Evolutionary conservation across 2,888 invertebrate species (phyloP).

Genomic region (Arge pagana): DNA sequence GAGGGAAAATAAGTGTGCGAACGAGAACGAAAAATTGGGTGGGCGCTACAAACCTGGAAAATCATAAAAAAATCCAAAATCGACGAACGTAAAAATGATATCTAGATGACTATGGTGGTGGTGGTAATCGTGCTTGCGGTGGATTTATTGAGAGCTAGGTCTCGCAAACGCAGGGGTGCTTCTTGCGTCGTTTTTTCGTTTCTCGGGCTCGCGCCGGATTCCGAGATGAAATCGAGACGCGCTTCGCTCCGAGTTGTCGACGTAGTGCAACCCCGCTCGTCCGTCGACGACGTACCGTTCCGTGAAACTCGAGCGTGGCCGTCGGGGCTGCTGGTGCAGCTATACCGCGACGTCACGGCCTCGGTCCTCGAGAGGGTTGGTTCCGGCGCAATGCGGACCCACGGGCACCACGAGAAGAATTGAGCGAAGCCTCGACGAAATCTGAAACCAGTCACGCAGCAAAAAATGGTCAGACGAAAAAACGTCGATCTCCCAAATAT

Average conservation of each 20-base stretch:
- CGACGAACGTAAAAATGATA: constrained; percentile 17
- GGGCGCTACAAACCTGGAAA: constrained; percentile 17
- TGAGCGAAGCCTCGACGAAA: constrained; percentile 92
- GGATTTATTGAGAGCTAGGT: constrained; percentile 17
- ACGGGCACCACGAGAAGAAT: constrained; percentile 88
- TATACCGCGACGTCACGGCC: constrained; percentile 76
- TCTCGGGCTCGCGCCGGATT: constrained; percentile 10
- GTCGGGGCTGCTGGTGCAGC: constrained; percentile 79
- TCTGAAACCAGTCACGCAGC: constrained; percentile 67
- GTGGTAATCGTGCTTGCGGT: not conserved
- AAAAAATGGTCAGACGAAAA: too few species aligned
- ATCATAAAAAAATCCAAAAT: constrained; percentile 18
- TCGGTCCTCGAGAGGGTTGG: constrained; percentile 71
- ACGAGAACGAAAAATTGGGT: too few species aligned
- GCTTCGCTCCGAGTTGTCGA: constrained; percentile 42
- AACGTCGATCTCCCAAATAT: too few species aligned
- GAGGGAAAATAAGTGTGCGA: not conserved
- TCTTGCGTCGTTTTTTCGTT: constrained; percentile 7
- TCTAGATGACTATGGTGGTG: constrained; percentile 3
- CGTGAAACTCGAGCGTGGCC: constrained; percentile 69
- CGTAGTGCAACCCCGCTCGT: constrained; percentile 42
- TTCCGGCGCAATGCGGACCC: constrained; percentile 71
- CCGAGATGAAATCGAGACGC: constrained; percentile 35
- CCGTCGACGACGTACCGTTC: constrained; percentile 65
- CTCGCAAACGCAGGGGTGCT: constrained; percentile 10